These are phyloP conservation scores for Lasioglossum leucozonium DNA, from an alignment of 2,888 invertebrate species.

Conservation along the genomic window DNA sequence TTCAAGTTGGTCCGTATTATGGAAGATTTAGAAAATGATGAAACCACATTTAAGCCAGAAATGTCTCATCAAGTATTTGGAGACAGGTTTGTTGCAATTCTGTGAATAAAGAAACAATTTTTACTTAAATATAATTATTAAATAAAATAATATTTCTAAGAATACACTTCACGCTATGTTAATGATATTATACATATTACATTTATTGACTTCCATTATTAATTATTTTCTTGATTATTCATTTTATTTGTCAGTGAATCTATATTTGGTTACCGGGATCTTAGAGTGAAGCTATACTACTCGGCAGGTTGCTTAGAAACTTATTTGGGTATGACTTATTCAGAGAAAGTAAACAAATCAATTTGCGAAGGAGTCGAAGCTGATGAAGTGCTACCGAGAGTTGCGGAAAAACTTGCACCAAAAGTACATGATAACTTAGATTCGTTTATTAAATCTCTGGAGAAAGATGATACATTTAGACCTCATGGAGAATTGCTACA, in stretches of 20 bases:
- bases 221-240: conserved; percentile 57
- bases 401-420: conserved; percentile 89
- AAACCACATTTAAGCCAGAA: conserved; percentile 89
- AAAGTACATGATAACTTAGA: conserved; percentile 90
- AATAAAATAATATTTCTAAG: background rate
- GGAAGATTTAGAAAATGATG: conserved; percentile 89
- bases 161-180: background rate
- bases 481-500: conserved; percentile 91
- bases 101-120: background rate
- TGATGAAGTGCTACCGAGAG: conserved; percentile 90
- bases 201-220: conserved; percentile 15
- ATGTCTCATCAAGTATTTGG: conserved; percentile 98
- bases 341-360: conserved; percentile 88
- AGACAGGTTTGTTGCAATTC: conserved; percentile 86
- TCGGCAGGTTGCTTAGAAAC: conserved; percentile 92
- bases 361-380: conserved; percentile 88
- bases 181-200: background rate
- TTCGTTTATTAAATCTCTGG: conserved; percentile 89
- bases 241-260: conserved; percentile 88
- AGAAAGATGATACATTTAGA: conserved; percentile 90
- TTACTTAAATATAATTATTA: background rate
- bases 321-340: conserved; percentile 91
- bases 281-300: conserved; percentile 92
- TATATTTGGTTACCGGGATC: conserved; percentile 96
- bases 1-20: conserved; percentile 87